phyloP scores from a whole-genome alignment of 2,888 invertebrate species.

The Chrysodeixis includens region DNA sequence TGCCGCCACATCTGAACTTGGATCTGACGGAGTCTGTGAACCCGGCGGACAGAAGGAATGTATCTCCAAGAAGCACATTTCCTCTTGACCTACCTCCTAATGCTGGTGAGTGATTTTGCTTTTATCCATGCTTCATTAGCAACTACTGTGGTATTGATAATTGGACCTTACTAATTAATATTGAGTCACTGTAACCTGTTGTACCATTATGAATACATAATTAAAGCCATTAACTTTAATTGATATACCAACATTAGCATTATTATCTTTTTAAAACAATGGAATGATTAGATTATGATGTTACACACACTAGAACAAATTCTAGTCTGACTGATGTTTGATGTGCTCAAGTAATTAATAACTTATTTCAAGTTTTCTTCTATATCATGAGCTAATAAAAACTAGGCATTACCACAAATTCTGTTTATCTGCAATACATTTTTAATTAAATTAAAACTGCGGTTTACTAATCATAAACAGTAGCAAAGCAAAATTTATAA shows the following conservation, averaged over 20 bases:
- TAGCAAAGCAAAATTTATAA: no score
- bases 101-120: conserved; percentile 73
- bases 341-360: neutral
- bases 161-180: neutral
- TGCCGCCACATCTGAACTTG: conserved; percentile 80
- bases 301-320: neutral
- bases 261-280: neutral
- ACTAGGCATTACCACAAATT: no score
- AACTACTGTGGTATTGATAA: neutral
- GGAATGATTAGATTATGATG: conserved; percentile 1
- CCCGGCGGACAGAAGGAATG: conserved; percentile 81
- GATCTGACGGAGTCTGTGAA: conserved; percentile 87
- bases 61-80: conserved; percentile 81
- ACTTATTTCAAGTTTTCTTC: no score
- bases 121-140: neutral
- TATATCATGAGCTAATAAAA: no score
- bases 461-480: no score
- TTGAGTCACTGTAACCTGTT: neutral
- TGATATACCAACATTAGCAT: neutral
- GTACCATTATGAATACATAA: neutral
- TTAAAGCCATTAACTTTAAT: neutral
- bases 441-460: no score
- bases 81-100: conserved; percentile 85
- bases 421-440: no score
- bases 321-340: neutral